Conservation (phyloP, 2,888 invertebrate species). For the Diloba caeruleocephala region DNA sequence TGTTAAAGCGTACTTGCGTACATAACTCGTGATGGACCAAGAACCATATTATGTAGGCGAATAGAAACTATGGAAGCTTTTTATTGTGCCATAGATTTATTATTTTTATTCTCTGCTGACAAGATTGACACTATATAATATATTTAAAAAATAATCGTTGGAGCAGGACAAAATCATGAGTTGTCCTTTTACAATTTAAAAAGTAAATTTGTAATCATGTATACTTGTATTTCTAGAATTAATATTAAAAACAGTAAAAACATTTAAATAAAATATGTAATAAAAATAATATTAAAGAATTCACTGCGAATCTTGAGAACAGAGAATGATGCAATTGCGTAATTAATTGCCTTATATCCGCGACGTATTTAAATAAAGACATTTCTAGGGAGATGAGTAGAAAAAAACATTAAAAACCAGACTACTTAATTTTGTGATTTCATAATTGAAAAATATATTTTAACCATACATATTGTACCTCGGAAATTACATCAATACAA, state of each 20-base stretch:
- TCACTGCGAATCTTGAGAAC: slow-evolving; percentile 49
- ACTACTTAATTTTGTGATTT: slow-evolving; percentile 53
- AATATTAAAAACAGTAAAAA: slow-evolving; percentile 48
- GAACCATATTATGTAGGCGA: slow-evolving; percentile 18
- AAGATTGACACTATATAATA: slow-evolving; percentile 44
- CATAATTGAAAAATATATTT: slow-evolving; percentile 41
- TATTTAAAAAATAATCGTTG: slow-evolving; percentile 34
- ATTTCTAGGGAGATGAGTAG: slow-evolving; percentile 15
- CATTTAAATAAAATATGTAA: slow-evolving; percentile 48
- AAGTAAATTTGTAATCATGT: slow-evolving; percentile 37
- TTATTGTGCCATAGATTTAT: slow-evolving; percentile 14
- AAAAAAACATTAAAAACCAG: slow-evolving; percentile 29
- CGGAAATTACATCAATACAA: slow-evolving; percentile 29
- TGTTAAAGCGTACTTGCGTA: slow-evolving; percentile 10
- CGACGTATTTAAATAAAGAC: slow-evolving; percentile 16
- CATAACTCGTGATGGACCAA: slow-evolving; percentile 25
- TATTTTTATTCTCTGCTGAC: slow-evolving; percentile 36
- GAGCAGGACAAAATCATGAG: slow-evolving; percentile 15
- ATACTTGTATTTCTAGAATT: slow-evolving; percentile 42
- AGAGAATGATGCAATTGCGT: slow-evolving; percentile 39
- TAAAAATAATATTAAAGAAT: slow-evolving; percentile 41
- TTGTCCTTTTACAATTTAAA: slow-evolving; percentile 27
- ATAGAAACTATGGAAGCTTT: slow-evolving; percentile 17
- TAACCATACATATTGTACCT: slow-evolving; percentile 40
- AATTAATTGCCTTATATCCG: slow-evolving; percentile 10